Evolutionary conservation across 2,888 invertebrate genomes (phyloP).

Genomic region (Orthosia gothica): DNA sequence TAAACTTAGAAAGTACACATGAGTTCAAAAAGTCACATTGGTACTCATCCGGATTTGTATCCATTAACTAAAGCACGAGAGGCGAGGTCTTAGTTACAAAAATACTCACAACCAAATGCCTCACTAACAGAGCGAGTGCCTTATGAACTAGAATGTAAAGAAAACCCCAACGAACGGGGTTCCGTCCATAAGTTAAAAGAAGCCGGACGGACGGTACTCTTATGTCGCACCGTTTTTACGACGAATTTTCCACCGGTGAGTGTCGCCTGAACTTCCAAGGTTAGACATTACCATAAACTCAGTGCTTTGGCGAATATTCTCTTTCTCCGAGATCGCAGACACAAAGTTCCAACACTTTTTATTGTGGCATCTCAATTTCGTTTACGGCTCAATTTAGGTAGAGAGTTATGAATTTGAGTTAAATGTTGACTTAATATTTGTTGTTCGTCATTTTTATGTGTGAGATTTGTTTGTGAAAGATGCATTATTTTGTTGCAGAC

Average conservation of each 20-base stretch:
- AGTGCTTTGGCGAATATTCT: conserved; percentile 47
- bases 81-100: no score
- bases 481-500: neutral
- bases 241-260: conserved; percentile 40
- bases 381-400: conserved; percentile 60
- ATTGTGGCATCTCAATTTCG: conserved; percentile 56
- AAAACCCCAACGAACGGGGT: conserved; percentile 20
- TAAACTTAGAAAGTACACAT: no score
- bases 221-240: conserved; percentile 55
- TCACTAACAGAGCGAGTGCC: conserved; percentile 8
- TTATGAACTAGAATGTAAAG: conserved; percentile 34
- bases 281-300: conserved; percentile 63
- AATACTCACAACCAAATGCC: neutral
- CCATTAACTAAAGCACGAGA: no score
- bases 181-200: conserved; percentile 48
- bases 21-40: no score
- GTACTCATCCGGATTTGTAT: no score
- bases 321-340: conserved; percentile 29
- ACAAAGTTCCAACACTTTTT: conserved; percentile 57
- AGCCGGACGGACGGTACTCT: conserved; percentile 48
- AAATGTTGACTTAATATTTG: conserved; percentile 41
- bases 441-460: conserved; percentile 22
- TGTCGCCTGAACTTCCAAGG: conserved; percentile 57
- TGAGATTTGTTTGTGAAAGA: conserved; percentile 11
- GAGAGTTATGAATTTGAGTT: conserved; percentile 48